Conservation (phyloP, 2,113 vertebrate genomes). For the Sakesphorus luctuosus region DNA sequence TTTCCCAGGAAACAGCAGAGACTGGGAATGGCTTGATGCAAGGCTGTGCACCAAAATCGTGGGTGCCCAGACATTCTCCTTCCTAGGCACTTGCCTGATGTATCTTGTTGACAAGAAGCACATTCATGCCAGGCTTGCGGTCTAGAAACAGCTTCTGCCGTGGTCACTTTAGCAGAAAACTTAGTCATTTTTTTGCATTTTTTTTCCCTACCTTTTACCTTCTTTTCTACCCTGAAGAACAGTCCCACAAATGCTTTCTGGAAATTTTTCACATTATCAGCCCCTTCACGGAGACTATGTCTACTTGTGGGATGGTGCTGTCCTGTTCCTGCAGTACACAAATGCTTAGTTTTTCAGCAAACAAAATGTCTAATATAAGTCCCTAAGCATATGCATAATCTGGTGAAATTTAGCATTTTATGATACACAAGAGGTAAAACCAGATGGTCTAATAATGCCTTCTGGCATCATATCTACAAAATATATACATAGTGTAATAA, state of each 20-base stretch:
- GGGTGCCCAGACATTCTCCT: neutral
- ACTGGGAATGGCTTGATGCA: neutral
- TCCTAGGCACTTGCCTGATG: neutral
- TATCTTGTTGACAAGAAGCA: neutral
- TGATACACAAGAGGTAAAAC: conserved; percentile 1
- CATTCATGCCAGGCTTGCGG: neutral
- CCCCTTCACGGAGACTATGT: neutral
- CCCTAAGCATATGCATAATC: neutral
- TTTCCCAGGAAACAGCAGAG: neutral
- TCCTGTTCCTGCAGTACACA: neutral
- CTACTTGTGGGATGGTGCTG: neutral
- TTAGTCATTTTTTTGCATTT: rapidly evolving
- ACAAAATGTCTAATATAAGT: neutral
- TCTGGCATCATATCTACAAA: neutral
- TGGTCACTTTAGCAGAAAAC: neutral
- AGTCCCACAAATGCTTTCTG: neutral
- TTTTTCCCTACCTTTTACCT: neutral
- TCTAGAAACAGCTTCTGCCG: neutral
- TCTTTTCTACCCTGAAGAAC: neutral
- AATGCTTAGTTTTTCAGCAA: neutral
- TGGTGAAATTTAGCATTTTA: conserved; percentile 8
- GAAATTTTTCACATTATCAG: neutral
- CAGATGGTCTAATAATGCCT: neutral
- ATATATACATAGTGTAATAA: neutral
- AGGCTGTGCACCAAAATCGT: neutral